Percentiles rank a stretch among this genome's conserved stretches.
Evolutionary conservation across 92 coral and sea anemone genomes (phyloP).

Genomic region (Ricordea florida): DNA sequence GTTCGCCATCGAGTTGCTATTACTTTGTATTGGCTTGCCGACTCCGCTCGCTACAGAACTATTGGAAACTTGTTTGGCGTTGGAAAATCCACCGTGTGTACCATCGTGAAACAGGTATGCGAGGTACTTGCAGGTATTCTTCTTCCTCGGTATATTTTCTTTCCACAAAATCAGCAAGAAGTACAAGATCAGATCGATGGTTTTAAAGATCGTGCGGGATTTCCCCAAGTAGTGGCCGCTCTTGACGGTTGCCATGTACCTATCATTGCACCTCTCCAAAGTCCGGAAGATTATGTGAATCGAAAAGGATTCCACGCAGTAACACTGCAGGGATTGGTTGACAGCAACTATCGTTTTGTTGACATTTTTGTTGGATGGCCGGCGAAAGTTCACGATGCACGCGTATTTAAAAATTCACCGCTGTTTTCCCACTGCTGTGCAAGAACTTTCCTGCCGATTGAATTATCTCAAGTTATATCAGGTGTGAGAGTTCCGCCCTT

Average conservation of each 20-base stretch:
- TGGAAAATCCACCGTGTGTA: conserved; percentile 51
- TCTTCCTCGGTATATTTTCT: not conserved
- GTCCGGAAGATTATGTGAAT: conserved; percentile 36
- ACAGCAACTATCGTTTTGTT: too few relatives aligned
- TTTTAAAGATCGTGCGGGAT: conserved; percentile 15
- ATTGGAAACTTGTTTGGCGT: conserved; percentile 47
- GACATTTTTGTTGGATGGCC: too few relatives aligned
- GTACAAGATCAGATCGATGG: conserved; percentile 10
- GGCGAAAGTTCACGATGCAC: too few relatives aligned
- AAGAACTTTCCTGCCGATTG: too few relatives aligned
- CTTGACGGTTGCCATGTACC: conserved; percentile 39
- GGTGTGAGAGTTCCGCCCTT: too few relatives aligned
- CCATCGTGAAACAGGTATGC: conserved; percentile 31
- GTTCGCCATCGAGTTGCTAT: conserved; percentile 38
- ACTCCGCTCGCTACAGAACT: conserved; percentile 32
- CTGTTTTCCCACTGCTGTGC: too few relatives aligned
- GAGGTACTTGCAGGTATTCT: conserved; percentile 8
- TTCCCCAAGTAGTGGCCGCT: conserved; percentile 25
- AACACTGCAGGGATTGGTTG: too few relatives aligned
- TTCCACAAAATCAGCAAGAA: conserved; percentile 5
- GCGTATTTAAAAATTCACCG: too few relatives aligned
- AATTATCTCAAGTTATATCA: too few relatives aligned
- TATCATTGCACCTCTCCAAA: conserved; percentile 10
- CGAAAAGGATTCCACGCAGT: conserved; percentile 21
- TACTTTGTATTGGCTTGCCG: conserved; percentile 38